Evolutionary conservation across 2,888 invertebrate genomes (phyloP).

Genomic region (Hirtodrosophila alboralis): DNA sequence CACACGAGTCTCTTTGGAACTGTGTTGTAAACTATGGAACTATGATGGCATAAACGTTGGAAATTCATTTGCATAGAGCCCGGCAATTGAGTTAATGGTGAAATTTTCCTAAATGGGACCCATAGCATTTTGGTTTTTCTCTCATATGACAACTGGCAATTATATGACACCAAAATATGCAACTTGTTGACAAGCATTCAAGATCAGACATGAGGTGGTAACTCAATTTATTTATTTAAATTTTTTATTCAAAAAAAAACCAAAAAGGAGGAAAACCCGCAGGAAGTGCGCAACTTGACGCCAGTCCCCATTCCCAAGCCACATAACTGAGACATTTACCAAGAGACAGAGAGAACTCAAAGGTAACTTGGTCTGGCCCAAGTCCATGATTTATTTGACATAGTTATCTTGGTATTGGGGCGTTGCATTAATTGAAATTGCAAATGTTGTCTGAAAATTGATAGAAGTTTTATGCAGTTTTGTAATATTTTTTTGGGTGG

Average conservation of each 20-base stretch:
- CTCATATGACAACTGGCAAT: constrained; percentile 46
- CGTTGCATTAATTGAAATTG: constrained; percentile 81
- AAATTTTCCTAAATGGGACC: constrained; percentile 65
- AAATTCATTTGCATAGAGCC: constrained; percentile 68
- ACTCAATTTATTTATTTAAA: constrained; percentile 84
- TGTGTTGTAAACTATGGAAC: constrained; percentile 34
- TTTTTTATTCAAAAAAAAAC: constrained; percentile 56
- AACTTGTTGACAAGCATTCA: constrained; percentile 74
- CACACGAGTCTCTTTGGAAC: constrained; percentile 29
- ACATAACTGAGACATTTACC: constrained; percentile 50
- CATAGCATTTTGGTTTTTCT: constrained; percentile 11
- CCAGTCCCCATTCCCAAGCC: constrained; percentile 36
- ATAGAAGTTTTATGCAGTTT: constrained; percentile 77
- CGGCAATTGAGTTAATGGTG: constrained; percentile 70
- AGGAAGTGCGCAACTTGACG: constrained; percentile 66
- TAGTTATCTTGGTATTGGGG: constrained; percentile 67
- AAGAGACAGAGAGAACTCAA: constrained; percentile 19
- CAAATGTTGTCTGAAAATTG: constrained; percentile 71
- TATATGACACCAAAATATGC: constrained; percentile 60
- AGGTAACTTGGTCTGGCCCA: constrained; percentile 22
- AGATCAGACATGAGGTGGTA: constrained; percentile 75
- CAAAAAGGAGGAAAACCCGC: constrained; percentile 12
- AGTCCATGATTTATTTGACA: constrained; percentile 81
- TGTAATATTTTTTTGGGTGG: constrained; percentile 50
- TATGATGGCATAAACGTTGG: constrained; percentile 28